These are phyloP conservation scores for Megaceryle alcyon DNA, from an alignment of 2,797 vertebrate genomes.

Conservation along the genomic window DNA sequence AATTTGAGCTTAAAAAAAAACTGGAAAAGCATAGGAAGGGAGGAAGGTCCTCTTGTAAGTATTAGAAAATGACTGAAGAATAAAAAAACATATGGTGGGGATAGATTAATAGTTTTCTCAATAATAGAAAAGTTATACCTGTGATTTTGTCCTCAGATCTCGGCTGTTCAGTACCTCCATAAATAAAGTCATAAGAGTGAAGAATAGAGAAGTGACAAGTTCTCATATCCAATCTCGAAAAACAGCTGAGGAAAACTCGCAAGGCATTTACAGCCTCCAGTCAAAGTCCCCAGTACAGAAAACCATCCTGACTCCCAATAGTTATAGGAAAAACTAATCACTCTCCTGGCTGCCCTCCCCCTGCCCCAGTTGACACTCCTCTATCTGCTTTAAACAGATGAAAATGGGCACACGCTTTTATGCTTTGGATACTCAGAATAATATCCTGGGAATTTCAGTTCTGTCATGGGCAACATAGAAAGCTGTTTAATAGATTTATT, in stretches of 20 bases:
- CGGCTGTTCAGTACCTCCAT: not conserved
- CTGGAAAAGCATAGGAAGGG: not conserved
- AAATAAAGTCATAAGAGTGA: not conserved
- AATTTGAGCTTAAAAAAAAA: not conserved
- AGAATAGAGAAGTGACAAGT: not conserved
- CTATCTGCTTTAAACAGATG: not conserved
- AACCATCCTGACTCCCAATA: accelerated
- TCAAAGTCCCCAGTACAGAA: not conserved
- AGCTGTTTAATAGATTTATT: not conserved
- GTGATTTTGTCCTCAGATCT: not conserved
- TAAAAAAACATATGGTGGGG: not conserved
- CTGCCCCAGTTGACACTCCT: accelerated
- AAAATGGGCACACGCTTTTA: not conserved
- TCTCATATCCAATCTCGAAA: not conserved
- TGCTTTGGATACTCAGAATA: not conserved
- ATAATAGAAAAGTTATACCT: not conserved
- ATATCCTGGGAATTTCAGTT: not conserved
- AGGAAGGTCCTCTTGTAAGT: not conserved
- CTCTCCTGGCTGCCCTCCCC: accelerated
- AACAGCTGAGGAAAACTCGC: not conserved
- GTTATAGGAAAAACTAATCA: not conserved
- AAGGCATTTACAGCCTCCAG: not conserved
- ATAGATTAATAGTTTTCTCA: not conserved
- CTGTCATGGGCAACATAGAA: not conserved
- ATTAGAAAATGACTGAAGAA: not conserved